A percentile compares a stretch with the other conserved stretches of the same genome.
Conservation (phyloP, 2,113 vertebrate genomes). For the Microtus pennsylvanicus region DNA sequence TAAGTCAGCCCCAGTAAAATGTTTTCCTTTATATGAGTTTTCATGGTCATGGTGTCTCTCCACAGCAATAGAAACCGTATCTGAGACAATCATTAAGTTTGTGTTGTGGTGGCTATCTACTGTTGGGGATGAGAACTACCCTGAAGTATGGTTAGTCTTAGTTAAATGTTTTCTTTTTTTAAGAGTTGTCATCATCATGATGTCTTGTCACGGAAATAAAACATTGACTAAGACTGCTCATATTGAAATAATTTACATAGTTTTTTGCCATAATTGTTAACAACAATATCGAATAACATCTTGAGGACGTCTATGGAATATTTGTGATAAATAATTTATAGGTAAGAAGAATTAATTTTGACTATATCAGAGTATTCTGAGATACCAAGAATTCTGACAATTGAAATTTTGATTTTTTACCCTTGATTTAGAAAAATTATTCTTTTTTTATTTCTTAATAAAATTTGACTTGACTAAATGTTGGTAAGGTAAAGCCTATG, state of each 20-base stretch:
- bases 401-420: neutral
- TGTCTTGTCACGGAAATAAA: neutral
- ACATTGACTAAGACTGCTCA: neutral
- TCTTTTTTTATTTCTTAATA: neutral
- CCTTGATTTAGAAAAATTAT: neutral
- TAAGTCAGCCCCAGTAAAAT: neutral
- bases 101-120: neutral
- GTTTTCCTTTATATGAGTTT: neutral
- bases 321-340: neutral
- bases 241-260: neutral
- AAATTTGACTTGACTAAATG: neutral
- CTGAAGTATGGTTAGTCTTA: neutral
- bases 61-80: neutral
- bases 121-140: neutral
- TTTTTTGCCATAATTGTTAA: constrained; percentile 13
- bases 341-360: neutral
- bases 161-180: neutral
- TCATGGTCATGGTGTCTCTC: neutral
- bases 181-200: neutral
- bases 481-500: neutral
- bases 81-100: neutral
- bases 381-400: neutral
- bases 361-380: neutral
- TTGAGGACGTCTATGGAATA: neutral
- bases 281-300: neutral